Base-by-base conservation (phyloP, 64 coral and sea anemone genomes). In the Acropora yongei region DNA sequence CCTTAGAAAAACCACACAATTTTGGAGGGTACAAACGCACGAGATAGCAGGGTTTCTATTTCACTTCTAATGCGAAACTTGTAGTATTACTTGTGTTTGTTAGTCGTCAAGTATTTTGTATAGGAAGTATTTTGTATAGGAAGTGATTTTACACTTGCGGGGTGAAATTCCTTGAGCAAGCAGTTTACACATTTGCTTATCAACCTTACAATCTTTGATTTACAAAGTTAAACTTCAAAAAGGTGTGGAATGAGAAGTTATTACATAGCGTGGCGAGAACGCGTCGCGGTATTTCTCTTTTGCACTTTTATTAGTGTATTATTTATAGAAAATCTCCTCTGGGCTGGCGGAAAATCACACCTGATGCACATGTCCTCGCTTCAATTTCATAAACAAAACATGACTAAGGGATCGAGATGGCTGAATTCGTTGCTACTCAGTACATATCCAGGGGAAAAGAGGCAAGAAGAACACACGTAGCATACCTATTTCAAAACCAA, bases 221-320 rank as follows among this genome's bases (percentile, higher is more conserved):
- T 71, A 48, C 10, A 77, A 47, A 47, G 49, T 16, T 47, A 5
- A 8, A 77, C 14, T 13, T 17, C 2, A 17, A 16, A 85, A 48
- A 68, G 82, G 42, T 85, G 65, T 48, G n/a, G 39, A 77, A 50
- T 71, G 14, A 19, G 58, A 85, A 47, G 45, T 68, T 69, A 68
- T 71, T 1, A 30, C 30, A 30, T 10, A 69, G 65, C 44, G 65
- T n/a, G 44, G 18, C 82, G 44, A 16, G 14, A 68, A 47, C 57
- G 17, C 43, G 10, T 10, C 51, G 61, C 41, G 61, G 68, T 85
- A 85, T 85, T 85, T 44, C 82, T 69, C 44, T 10, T 71, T 30
- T 69, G 71, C 43, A 71, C 61, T 44, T 48, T 85, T 45, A 72
- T 71, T 85, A 71, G 19, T 85, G 71, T 85, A 85, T 85, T 85